A percentile compares a stretch with the other conserved stretches of the same genome.
phyloP scores from a whole-genome alignment of 2,888 invertebrate genomes.

The Lycophotia porphyrea region DNA sequence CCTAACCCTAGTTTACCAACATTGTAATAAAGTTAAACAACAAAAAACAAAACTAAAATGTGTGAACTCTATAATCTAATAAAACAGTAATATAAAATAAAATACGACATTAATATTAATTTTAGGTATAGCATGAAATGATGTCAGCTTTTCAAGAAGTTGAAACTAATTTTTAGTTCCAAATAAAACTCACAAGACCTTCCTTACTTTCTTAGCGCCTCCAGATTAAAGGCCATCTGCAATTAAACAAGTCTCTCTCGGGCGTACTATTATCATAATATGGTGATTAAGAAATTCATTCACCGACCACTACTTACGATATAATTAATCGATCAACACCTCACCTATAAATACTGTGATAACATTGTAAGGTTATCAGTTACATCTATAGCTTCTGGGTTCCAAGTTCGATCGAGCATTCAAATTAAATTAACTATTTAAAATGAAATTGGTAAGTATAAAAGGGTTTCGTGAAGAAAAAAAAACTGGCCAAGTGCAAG shows the following conservation, averaged over 20 bases:
- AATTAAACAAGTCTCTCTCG: conserved; percentile 81
- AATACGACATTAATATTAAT: no score
- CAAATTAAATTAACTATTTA: conserved; percentile 75
- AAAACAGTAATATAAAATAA: no score
- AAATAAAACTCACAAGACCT: not conserved
- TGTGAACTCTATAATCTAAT: no score
- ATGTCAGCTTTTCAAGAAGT: no score
- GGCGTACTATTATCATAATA: conserved; percentile 76
- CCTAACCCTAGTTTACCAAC: no score
- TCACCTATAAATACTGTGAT: conserved; percentile 84
- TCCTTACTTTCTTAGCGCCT: conserved; percentile 14
- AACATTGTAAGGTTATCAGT: conserved; percentile 80
- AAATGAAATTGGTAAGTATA: conserved; percentile 80
- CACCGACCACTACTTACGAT: conserved; percentile 76
- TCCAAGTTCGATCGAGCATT: conserved; percentile 57
- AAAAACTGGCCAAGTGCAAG: no score
- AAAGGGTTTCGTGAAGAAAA: no score
- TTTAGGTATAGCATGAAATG: no score
- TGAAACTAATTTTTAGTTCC: no score
- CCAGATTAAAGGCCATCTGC: conserved; percentile 53
- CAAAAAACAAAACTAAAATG: no score
- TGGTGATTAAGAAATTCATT: conserved; percentile 79
- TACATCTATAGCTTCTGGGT: conserved; percentile 69
- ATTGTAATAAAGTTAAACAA: no score
- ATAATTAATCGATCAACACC: conserved; percentile 81